These are phyloP conservation scores for Serrognathus titanus DNA, from an alignment of 2,888 invertebrate species.

Conservation along the genomic window DNA sequence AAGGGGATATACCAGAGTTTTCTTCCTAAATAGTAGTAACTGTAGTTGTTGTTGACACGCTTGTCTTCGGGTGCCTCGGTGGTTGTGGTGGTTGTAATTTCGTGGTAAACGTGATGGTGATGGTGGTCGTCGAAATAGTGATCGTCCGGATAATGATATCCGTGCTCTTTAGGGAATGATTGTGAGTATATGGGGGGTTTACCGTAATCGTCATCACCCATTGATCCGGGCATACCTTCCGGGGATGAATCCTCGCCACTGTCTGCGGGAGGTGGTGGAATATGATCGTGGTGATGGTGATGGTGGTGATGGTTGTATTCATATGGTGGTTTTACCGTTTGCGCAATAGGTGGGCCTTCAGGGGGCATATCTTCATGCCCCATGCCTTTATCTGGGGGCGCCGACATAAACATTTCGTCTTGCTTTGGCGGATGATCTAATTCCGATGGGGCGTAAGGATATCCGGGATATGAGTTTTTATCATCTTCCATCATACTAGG, in stretches of 20 bases:
- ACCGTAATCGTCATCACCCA: constrained; percentile 10
- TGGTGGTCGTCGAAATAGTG: constrained; percentile 36
- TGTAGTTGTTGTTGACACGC: constrained; percentile 60
- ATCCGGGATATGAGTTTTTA: constrained; percentile 3
- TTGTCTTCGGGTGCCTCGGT: constrained; percentile 56
- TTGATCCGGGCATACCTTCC: constrained; percentile 6
- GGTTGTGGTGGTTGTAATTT: constrained; percentile 45
- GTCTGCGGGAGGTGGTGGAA: constrained; percentile 11
- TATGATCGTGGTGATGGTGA: constrained; percentile 19
- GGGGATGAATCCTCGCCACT: constrained; percentile 12
- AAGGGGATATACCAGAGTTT: constrained; percentile 73
- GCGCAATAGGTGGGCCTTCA: constrained; percentile 20
- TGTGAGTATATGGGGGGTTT: constrained; percentile 23
- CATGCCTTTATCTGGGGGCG: neutral
- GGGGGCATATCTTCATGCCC: constrained; percentile 3
- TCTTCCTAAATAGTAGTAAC: constrained; percentile 71
- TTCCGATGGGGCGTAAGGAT: constrained; percentile 17
- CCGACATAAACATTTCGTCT: neutral
- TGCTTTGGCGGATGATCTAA: constrained; percentile 13
- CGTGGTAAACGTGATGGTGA: constrained; percentile 45
- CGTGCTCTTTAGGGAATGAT: constrained; percentile 19
- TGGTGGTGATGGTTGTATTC: constrained; percentile 22
- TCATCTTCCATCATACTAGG: constrained; percentile 16
- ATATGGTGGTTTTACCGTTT: constrained; percentile 19
- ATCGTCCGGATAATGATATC: constrained; percentile 29